Percentiles rank a stretch among this genome's conserved stretches.
Evolutionary conservation across 2,113 vertebrate genomes (phyloP).

Genomic region (Microcebus murinus): DNA sequence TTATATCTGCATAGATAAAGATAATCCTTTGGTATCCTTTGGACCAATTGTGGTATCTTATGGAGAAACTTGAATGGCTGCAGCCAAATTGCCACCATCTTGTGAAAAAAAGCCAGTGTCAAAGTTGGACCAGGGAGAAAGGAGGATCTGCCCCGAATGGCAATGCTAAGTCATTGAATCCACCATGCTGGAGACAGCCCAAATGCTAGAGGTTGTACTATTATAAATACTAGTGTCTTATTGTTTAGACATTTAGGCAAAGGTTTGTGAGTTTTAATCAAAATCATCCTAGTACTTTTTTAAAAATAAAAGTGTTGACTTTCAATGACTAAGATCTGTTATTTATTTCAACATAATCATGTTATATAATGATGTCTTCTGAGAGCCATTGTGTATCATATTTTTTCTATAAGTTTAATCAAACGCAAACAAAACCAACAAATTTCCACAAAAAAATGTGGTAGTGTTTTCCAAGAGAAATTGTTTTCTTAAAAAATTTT

Average conservation of each 20-base stretch:
- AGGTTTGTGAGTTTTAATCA: neutral
- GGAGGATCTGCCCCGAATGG: neutral
- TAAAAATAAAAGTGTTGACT: neutral
- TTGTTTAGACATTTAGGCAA: neutral
- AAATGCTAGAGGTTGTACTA: neutral
- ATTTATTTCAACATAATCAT: neutral
- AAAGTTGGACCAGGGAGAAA: neutral
- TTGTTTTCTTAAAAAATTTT: neutral
- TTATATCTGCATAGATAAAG: neutral
- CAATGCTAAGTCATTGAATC: neutral
- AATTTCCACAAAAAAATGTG: neutral
- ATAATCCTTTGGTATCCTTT: neutral
- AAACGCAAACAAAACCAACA: neutral
- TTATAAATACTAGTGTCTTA: neutral
- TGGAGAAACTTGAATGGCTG: neutral
- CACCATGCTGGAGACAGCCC: neutral
- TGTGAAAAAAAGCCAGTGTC: neutral
- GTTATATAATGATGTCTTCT: neutral
- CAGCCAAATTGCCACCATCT: neutral
- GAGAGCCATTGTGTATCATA: neutral
- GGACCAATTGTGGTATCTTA: neutral
- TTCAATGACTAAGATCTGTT: neutral
- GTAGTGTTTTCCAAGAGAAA: neutral
- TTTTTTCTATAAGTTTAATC: neutral
- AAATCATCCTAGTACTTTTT: neutral